These are phyloP conservation scores for Trichechus manatus DNA, from an alignment of 2,113 vertebrate species.

Conservation along the genomic window DNA sequence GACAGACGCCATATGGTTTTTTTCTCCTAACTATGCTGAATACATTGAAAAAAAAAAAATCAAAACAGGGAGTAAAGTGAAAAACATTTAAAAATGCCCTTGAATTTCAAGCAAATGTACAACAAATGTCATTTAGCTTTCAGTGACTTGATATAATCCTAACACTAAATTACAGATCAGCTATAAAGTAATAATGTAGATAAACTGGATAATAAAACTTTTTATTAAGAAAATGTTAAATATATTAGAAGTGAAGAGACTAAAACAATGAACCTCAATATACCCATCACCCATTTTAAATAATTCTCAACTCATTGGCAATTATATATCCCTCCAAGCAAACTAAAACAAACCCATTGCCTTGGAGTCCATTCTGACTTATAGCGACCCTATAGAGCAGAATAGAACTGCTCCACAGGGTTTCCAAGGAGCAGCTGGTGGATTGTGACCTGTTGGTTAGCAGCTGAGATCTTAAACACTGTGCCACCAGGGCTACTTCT, in stretches of 20 bases:
- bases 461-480: too few species aligned
- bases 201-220: neutral
- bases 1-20: conserved; percentile 46
- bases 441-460: too few species aligned
- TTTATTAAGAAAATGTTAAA: neutral
- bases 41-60: conserved; percentile 8
- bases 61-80: neutral
- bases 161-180: neutral
- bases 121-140: neutral
- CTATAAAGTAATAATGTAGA: neutral
- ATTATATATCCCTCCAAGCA: neutral
- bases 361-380: too few species aligned
- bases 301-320: neutral
- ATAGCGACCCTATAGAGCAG: too few species aligned
- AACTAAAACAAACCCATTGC: too few species aligned
- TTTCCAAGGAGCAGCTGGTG: too few species aligned
- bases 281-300: neutral
- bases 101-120: neutral
- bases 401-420: too few species aligned
- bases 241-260: neutral
- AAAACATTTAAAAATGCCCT: conserved; percentile 4
- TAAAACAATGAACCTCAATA: neutral
- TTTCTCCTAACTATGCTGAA: neutral
- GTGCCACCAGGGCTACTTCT: too few species aligned
- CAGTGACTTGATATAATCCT: neutral